phyloP scores from a whole-genome alignment of 1,140 invertebrate genomes.

The Oedothorax gibbosus region DNA sequence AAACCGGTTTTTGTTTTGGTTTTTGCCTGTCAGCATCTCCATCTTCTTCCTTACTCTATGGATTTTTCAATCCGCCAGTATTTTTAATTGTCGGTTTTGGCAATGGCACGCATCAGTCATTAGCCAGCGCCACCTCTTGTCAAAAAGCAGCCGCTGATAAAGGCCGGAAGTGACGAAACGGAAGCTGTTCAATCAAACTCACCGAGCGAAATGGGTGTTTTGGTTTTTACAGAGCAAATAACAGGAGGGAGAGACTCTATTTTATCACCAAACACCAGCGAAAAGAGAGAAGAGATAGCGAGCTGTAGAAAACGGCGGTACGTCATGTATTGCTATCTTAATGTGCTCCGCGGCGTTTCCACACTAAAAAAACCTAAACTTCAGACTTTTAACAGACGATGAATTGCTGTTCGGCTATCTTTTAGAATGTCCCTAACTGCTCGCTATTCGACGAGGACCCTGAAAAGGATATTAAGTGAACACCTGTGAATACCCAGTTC shows the following conservation, averaged over 20 bases:
- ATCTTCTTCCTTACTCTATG: too few relatives aligned
- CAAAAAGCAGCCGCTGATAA: constrained; percentile 46
- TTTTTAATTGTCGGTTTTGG: constrained; percentile 58
- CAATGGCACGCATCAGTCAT: constrained; percentile 58
- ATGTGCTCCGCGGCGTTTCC: constrained; percentile 48
- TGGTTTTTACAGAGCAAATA: constrained; percentile 59
- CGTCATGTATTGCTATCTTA: constrained; percentile 51
- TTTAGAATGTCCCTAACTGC: constrained; percentile 34
- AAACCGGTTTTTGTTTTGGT: too few relatives aligned
- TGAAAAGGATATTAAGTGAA: constrained; percentile 48
- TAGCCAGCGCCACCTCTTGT: constrained; percentile 57
- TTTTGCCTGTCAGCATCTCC: too few relatives aligned
- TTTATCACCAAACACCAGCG: constrained; percentile 19
- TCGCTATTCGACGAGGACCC: constrained; percentile 37
- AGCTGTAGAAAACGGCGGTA: constrained; percentile 3
- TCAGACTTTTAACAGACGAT: constrained; percentile 57
- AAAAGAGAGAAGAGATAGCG: constrained; percentile 25
- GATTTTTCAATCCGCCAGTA: constrained; percentile 35
- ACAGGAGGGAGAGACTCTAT: constrained; percentile 19
- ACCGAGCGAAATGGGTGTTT: constrained; percentile 44
- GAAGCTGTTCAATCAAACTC: constrained; percentile 57
- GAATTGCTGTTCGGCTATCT: constrained; percentile 49
- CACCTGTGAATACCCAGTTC: constrained; percentile 52
- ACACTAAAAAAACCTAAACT: constrained; percentile 35
- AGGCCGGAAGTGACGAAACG: constrained; percentile 56